phyloP scores from a whole-genome alignment of 35 echinoderm and acorn worm species.

The Strongylocentrotus purpuratus region DNA sequence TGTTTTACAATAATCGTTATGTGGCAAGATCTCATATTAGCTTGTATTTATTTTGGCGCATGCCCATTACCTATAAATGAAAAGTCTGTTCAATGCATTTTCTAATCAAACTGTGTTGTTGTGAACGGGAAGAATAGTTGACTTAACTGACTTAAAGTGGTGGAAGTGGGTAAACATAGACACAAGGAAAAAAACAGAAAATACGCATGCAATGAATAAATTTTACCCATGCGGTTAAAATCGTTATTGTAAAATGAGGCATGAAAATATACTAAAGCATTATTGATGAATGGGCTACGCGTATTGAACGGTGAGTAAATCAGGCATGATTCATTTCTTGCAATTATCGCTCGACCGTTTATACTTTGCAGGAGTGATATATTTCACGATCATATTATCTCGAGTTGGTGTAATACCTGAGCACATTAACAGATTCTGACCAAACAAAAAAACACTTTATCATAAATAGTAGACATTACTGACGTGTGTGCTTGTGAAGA shows the following conservation, averaged over 20 bases:
- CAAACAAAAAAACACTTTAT: too few species aligned
- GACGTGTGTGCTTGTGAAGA: too few species aligned
- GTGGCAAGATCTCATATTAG: background rate
- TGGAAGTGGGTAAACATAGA: background rate
- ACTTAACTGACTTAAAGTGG: background rate
- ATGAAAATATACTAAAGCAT: background rate
- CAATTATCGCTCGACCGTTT: background rate
- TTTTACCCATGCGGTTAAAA: background rate
- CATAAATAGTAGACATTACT: too few species aligned
- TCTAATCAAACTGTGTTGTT: background rate
- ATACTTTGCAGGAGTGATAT: background rate
- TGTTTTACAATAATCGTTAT: background rate
- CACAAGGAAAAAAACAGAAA: background rate
- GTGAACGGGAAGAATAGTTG: background rate
- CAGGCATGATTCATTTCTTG: background rate
- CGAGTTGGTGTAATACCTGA: background rate
- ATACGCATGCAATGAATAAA: background rate
- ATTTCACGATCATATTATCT: background rate
- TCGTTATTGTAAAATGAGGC: constrained; percentile 4
- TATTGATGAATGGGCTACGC: background rate
- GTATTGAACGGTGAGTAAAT: background rate
- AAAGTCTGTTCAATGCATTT: background rate
- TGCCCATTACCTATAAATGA: background rate
- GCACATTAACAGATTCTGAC: background rate
- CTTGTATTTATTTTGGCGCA: background rate